These are phyloP conservation scores for Scaptomyza polygonia DNA, from an alignment of 2,888 invertebrate genomes.

Conservation along the genomic window DNA sequence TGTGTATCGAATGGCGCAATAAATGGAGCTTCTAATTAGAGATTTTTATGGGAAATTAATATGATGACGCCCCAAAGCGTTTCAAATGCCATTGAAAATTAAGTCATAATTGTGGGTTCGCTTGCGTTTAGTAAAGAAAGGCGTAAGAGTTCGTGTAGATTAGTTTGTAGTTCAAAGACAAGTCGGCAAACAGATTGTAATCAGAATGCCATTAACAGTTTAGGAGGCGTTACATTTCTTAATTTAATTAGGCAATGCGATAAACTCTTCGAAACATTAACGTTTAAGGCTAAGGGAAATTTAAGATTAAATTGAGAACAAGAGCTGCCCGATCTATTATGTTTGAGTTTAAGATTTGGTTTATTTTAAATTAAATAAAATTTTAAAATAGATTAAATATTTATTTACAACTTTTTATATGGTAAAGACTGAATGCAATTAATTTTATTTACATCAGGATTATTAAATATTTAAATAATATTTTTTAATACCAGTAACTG, in stretches of 20 bases:
- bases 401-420: too few relatives aligned
- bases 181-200: conserved; percentile 13
- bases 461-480: too few relatives aligned
- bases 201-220: conserved; percentile 2
- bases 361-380: too few relatives aligned
- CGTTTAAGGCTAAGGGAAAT: background rate
- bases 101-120: conserved; percentile 61
- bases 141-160: conserved; percentile 1
- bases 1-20: conserved; percentile 57
- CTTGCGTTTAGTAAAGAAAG: conserved; percentile 16
- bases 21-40: conserved; percentile 71
- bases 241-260: conserved; percentile 41
- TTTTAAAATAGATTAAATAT: too few relatives aligned
- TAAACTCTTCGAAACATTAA: background rate
- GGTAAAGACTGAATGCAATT: too few relatives aligned
- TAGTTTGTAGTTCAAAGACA: conserved; percentile 1
- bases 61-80: conserved; percentile 56
- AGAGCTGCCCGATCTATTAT: conserved; percentile 7
- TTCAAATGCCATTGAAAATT: conserved; percentile 49
- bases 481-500: too few relatives aligned
- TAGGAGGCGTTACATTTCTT: conserved; percentile 32
- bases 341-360: too few relatives aligned
- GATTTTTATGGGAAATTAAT: conserved; percentile 73
- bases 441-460: too few relatives aligned
- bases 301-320: background rate